Evolutionary conservation across 2,113 vertebrate genomes (phyloP).

Genomic region (Pantherophis guttatus): DNA sequence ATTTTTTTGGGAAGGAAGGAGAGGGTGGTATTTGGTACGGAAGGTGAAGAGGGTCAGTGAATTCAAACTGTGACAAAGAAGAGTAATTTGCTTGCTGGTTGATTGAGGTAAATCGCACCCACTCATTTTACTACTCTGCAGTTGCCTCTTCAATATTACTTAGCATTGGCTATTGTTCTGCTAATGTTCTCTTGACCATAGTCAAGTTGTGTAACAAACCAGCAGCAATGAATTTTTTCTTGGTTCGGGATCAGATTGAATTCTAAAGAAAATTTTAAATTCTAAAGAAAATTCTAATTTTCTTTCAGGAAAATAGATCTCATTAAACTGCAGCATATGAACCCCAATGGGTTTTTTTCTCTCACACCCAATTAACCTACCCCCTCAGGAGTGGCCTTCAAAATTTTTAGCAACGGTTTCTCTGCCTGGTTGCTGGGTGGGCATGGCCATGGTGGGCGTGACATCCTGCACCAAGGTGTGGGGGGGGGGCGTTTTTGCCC

Average conservation of each 20-base stretch:
- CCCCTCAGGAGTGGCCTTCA: too few species aligned
- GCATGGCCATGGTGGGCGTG: too few species aligned
- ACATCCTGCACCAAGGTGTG: too few species aligned
- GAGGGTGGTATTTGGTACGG: background rate
- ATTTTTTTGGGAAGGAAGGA: constrained; percentile 1
- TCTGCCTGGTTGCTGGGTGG: too few species aligned
- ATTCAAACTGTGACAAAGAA: constrained; percentile 62
- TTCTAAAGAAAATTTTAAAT: background rate
- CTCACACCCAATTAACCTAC: background rate
- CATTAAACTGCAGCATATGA: background rate
- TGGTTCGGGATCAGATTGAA: background rate
- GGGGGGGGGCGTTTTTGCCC: too few species aligned
- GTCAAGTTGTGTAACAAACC: constrained; percentile 50
- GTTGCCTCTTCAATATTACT: constrained; percentile 59
- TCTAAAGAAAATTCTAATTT: background rate
- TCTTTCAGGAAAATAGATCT: constrained; percentile 12
- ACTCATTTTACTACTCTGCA: constrained; percentile 56
- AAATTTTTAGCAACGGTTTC: too few species aligned
- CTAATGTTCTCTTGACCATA: constrained; percentile 46
- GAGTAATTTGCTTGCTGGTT: constrained; percentile 53
- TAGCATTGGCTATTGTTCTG: constrained; percentile 20
- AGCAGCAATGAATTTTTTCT: background rate
- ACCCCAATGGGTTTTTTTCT: background rate
- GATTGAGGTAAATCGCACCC: constrained; percentile 56
- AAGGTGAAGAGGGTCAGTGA: constrained; percentile 41